A percentile compares a stretch with the other conserved stretches of the same genome.
phyloP scores from a whole-genome alignment of 2,113 vertebrate species.

The Grammomys surdaster region DNA sequence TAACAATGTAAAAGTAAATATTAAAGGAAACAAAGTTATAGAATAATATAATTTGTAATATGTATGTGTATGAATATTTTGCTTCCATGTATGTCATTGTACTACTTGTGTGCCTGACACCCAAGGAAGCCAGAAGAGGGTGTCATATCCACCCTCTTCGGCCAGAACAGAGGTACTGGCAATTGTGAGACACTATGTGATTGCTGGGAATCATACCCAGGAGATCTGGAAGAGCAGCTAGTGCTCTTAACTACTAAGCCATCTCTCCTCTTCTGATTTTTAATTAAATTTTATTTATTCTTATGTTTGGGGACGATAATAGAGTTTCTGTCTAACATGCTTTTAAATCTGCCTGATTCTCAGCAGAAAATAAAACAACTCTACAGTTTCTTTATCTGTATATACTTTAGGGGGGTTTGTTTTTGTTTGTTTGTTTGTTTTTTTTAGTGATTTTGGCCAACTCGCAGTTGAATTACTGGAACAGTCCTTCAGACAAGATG shows the following conservation, averaged over 20 bases:
- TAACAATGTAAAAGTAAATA: background rate
- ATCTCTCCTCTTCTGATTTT: background rate
- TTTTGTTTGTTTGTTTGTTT: constrained; percentile 23
- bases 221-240: background rate
- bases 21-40: background rate
- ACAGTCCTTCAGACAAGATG: constrained; percentile 98
- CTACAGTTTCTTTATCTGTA: constrained; percentile 2
- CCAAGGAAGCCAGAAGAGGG: background rate
- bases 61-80: background rate
- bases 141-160: background rate
- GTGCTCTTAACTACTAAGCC: background rate
- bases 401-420: constrained; percentile 57
- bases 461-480: constrained; percentile 97
- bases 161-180: background rate
- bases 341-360: background rate
- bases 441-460: constrained; percentile 95
- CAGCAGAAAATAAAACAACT: background rate
- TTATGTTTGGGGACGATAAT: background rate
- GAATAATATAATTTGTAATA: background rate
- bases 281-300: background rate
- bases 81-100: background rate
- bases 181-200: background rate
- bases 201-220: background rate
- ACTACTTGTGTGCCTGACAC: background rate
- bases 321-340: background rate